Percentiles rank a stretch among this genome's conserved stretches.
Conservation (phyloP, 2,797 vertebrate species). For the Galaxias olidus region DNA sequence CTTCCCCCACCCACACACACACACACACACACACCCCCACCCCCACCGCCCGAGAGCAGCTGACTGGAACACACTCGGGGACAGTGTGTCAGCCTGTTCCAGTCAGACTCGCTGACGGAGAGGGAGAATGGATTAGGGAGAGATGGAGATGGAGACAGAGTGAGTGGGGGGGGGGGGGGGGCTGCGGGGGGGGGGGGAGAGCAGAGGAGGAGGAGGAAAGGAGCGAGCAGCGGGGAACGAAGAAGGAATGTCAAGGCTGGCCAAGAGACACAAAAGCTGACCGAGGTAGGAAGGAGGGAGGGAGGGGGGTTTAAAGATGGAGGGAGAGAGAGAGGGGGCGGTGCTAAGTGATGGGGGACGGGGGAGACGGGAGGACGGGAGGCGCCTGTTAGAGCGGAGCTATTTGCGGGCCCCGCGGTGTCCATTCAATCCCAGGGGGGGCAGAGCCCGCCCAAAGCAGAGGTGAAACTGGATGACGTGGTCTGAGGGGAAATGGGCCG, state of each 20-base stretch:
- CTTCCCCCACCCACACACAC: neutral
- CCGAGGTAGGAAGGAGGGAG: constrained; percentile 20
- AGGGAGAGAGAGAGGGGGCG: constrained; percentile 42
- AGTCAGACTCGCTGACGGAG: neutral
- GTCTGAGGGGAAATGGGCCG: constrained; percentile 46
- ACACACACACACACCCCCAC: too few species aligned
- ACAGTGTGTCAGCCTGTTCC: neutral
- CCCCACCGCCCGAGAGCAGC: neutral
- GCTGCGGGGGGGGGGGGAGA: constrained; percentile 12
- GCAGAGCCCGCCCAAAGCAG: constrained; percentile 21
- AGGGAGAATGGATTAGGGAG: neutral
- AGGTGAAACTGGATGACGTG: constrained; percentile 39
- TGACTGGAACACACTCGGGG: constrained; percentile 4
- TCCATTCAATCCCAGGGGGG: too few species aligned
- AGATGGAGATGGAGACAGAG: constrained; percentile 7
- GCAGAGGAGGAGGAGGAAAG: neutral
- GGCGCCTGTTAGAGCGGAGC: neutral
- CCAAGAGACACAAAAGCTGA: constrained; percentile 27
- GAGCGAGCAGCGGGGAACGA: constrained; percentile 47
- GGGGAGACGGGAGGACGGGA: too few species aligned
- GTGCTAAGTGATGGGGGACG: too few species aligned
- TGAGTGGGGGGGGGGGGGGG: constrained; percentile 25
- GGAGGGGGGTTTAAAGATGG: constrained; percentile 18
- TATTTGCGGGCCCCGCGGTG: neutral
- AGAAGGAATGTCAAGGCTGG: neutral